These are phyloP conservation scores for Eupithecia insigniata DNA, from an alignment of 2,888 invertebrate genomes.

Conservation along the genomic window DNA sequence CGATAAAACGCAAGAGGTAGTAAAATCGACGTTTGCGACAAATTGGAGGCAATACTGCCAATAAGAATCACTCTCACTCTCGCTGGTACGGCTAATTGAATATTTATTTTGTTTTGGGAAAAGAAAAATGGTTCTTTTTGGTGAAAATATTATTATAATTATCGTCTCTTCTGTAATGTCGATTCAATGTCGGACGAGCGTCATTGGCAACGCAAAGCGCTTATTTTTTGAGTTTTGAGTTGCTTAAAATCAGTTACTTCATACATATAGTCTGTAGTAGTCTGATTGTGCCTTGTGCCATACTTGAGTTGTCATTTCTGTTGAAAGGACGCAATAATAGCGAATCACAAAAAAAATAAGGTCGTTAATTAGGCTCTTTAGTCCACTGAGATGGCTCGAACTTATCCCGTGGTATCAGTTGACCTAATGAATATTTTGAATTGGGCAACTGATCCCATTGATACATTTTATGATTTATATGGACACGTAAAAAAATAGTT, in stretches of 20 bases:
- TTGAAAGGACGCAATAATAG: too few relatives aligned
- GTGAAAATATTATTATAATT: too few relatives aligned
- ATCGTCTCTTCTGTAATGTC: neutral
- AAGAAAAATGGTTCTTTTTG: neutral
- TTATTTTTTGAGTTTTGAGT: neutral
- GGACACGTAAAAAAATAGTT: too few relatives aligned
- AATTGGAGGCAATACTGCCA: slow-evolving; percentile 60
- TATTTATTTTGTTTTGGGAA: slow-evolving; percentile 9
- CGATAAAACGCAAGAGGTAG: slow-evolving; percentile 66
- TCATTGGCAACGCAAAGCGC: neutral
- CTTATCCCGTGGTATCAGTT: too few relatives aligned
- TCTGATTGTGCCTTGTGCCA: neutral
- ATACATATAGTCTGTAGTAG: too few relatives aligned
- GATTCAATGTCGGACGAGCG: too few relatives aligned
- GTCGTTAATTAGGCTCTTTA: too few relatives aligned
- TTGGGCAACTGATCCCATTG: too few relatives aligned
- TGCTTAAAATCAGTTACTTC: neutral
- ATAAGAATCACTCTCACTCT: slow-evolving; percentile 56
- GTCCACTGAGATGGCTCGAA: too few relatives aligned
- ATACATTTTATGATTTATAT: too few relatives aligned
- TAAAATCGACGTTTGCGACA: slow-evolving; percentile 57
- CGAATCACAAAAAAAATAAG: too few relatives aligned
- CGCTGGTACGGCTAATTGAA: slow-evolving; percentile 38
- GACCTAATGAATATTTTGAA: too few relatives aligned
- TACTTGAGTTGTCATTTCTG: neutral